phyloP scores from a whole-genome alignment of 2,113 vertebrate species.

The Ptilorrhoa leucosticta region DNA sequence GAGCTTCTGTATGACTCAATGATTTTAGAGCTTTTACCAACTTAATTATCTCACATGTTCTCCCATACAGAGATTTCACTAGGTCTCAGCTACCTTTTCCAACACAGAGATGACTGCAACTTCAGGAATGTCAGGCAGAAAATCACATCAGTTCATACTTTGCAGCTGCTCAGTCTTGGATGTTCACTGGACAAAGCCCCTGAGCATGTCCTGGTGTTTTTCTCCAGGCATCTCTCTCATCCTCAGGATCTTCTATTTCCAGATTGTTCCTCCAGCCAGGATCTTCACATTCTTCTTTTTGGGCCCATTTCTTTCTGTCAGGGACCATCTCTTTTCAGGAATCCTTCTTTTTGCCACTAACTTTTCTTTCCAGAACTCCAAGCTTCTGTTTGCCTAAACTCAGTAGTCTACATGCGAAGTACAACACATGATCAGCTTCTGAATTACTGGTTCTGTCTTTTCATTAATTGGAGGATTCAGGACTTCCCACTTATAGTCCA shows the following conservation, averaged over 20 bases:
- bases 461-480: neutral
- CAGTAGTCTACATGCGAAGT: fast-evolving
- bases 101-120: neutral
- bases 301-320: neutral
- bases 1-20: neutral
- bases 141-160: neutral
- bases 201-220: neutral
- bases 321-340: neutral
- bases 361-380: neutral
- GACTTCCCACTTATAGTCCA: neutral
- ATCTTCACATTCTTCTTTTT: neutral
- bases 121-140: neutral
- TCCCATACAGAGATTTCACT: neutral
- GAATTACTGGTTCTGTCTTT: neutral
- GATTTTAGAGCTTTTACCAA: neutral
- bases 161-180: neutral
- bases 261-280: neutral
- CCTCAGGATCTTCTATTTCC: neutral
- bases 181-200: neutral
- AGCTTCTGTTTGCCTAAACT: neutral
- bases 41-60: neutral
- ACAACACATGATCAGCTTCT: neutral
- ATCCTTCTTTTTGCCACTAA: neutral
- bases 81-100: neutral
- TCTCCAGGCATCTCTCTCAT: neutral